Base-by-base conservation (phyloP, 2,113 vertebrate genomes). In the Acanthochromis polyacanthus region DNA sequence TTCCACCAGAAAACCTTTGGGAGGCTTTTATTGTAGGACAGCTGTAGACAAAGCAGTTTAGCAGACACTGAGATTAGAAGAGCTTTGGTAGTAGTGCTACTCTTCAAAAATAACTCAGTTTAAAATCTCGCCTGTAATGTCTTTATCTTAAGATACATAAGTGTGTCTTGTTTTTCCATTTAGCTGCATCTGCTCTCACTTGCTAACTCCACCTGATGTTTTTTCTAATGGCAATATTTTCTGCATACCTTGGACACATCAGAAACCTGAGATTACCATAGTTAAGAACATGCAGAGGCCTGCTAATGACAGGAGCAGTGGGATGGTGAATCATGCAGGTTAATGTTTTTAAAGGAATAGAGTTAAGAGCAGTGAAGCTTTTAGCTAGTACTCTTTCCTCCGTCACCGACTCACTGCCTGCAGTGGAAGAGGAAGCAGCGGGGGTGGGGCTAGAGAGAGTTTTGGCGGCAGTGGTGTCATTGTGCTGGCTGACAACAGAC, bases 361-460 rank as follows among this genome's bases (percentile, higher is more conserved):
- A 81, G 80, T 67, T 78, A 78, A 89, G 53, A 92, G 85, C 89
- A 90, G 91, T 92, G 95, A 95, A 94, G 96, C 94, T 95, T 69
- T 73, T 52, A 51, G 86, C 96, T 89, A 88, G 94, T 96, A 94
- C 90, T 89, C 83, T 87, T 95, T 93, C 5, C 48, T 8, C 95
- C 43, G 63, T 78, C 94, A 81, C 90, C 87, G 93, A 99, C 98
- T 99, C 98, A 99, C 98, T 99, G 97, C 98, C 97, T 97, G 95
- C 93, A 94, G 97, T 80, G 92, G 96, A 95, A 95, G 98, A 96
- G 94, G 97, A 95, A 94, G 96, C 92, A 89, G 94, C 92, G 89
- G 94, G 97, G 95, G 97, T 97, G 95, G 97, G 96, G 94, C 97
- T 99, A 98, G 97, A 97, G 95, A 96, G 96, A 95, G 95, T 96